Evolutionary conservation across 2,797 vertebrate species (phyloP).

Genomic region (Danio albolineatus): DNA sequence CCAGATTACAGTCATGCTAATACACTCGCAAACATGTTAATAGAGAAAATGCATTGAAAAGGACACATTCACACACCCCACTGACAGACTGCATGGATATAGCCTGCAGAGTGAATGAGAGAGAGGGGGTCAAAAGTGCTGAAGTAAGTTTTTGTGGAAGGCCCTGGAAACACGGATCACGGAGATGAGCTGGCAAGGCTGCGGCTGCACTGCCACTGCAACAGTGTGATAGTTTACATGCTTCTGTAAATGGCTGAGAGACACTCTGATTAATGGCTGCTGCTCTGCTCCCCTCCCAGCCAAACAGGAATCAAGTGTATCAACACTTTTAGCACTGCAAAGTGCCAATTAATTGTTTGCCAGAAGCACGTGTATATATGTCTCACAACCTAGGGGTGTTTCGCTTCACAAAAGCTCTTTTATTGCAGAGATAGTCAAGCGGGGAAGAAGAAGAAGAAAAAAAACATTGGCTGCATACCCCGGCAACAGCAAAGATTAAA

Average conservation of each 20-base stretch:
- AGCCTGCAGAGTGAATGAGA: conserved; percentile 27
- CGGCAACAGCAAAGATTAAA: not conserved
- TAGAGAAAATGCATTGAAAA: conserved; percentile 26
- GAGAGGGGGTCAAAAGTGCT: conserved; percentile 59
- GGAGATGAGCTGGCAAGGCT: conserved; percentile 37
- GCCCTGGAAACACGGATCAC: conserved; percentile 67
- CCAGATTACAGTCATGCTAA: conserved; percentile 9
- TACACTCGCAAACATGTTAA: not conserved
- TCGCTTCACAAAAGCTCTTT: conserved; percentile 35
- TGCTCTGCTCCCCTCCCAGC: conserved; percentile 48
- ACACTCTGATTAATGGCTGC: conserved; percentile 73
- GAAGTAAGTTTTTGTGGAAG: conserved; percentile 69
- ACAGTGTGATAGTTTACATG: conserved; percentile 65
- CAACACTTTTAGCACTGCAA: conserved; percentile 72
- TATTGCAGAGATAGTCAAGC: conserved; percentile 26
- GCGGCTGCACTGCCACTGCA: conserved; percentile 49
- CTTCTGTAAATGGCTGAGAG: conserved; percentile 72
- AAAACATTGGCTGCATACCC: not conserved
- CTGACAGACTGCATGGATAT: conserved; percentile 13
- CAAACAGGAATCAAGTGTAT: conserved; percentile 65
- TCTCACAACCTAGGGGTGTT: conserved; percentile 41
- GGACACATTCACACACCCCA: conserved; percentile 21
- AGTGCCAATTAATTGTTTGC: conserved; percentile 74
- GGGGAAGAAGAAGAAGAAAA: no score
- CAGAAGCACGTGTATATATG: conserved; percentile 58